A percentile compares a stretch with the other conserved stretches of the same genome.
These are phyloP conservation scores for Acanthaster planci DNA, from an alignment of 35 echinoderm and acorn worm species.

Conservation along the genomic window DNA sequence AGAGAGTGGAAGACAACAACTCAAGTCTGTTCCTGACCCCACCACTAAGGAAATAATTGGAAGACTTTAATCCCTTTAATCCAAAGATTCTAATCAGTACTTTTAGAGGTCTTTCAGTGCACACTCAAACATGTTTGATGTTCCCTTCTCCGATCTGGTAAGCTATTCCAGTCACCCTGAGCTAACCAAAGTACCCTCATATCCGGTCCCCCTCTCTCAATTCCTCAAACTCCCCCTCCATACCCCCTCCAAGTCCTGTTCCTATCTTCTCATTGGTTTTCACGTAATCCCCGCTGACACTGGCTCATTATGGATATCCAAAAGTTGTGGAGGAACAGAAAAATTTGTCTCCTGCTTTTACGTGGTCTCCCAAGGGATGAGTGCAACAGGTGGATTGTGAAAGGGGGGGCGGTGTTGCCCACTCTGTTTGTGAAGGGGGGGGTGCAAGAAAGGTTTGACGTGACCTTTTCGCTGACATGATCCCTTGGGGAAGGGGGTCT, in stretches of 20 bases:
- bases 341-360: slow-evolving; percentile 19
- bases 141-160: background rate
- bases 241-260: slow-evolving; percentile 14
- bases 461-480: slow-evolving; percentile 11
- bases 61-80: slow-evolving; percentile 6
- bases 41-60: background rate
- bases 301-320: slow-evolving; percentile 23
- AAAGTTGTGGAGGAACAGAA: slow-evolving; percentile 23
- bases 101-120: background rate
- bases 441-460: background rate
- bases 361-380: background rate
- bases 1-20: too few relatives aligned
- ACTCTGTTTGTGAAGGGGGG: background rate
- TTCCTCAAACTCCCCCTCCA: background rate
- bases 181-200: background rate
- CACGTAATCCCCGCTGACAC: background rate
- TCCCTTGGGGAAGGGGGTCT: slow-evolving; percentile 9
- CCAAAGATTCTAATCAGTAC: slow-evolving; percentile 5
- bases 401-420: background rate
- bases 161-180: slow-evolving; percentile 14
- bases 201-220: background rate
- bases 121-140: background rate
- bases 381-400: background rate
- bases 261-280: background rate
- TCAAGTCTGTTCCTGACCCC: background rate